phyloP scores from a whole-genome alignment of 30 jellyfish, hydroid and myxozoan species.

The Chrysaora quinquecirrha region DNA sequence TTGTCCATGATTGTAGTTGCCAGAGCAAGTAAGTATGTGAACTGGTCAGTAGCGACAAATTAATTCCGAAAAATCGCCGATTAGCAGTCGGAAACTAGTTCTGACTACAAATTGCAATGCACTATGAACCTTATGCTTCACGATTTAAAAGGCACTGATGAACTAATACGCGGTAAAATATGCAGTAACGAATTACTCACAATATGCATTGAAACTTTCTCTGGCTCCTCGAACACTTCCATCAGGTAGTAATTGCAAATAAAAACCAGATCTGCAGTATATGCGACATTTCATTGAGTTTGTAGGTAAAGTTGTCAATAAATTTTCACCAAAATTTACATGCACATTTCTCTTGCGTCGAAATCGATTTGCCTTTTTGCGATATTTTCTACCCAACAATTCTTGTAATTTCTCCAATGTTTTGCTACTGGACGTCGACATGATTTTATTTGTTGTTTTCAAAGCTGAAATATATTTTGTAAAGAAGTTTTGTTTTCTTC shows the following conservation, averaged over 20 bases:
- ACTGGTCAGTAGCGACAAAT: too few species aligned
- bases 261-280: constrained; percentile 60
- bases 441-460: background rate
- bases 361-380: background rate
- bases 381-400: background rate
- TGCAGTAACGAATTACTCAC: too few species aligned
- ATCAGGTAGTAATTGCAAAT: constrained; percentile 52
- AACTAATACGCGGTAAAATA: too few species aligned
- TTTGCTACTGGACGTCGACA: background rate
- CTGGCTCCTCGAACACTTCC: constrained; percentile 69
- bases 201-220: constrained; percentile 19
- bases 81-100: too few species aligned
- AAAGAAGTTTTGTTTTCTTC: background rate
- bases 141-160: too few species aligned
- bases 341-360: constrained; percentile 8
- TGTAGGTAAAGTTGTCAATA: constrained; percentile 47
- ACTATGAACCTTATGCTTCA: too few species aligned
- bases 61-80: too few species aligned
- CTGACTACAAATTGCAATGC: too few species aligned
- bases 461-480: background rate
- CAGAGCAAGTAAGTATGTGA: too few species aligned
- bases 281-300: constrained; percentile 46
- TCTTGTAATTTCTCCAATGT: background rate
- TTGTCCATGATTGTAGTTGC: too few species aligned
- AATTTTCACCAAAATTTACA: background rate